phyloP scores from a whole-genome alignment of 1,140 invertebrate species.

The Sesamia nonagrioides region DNA sequence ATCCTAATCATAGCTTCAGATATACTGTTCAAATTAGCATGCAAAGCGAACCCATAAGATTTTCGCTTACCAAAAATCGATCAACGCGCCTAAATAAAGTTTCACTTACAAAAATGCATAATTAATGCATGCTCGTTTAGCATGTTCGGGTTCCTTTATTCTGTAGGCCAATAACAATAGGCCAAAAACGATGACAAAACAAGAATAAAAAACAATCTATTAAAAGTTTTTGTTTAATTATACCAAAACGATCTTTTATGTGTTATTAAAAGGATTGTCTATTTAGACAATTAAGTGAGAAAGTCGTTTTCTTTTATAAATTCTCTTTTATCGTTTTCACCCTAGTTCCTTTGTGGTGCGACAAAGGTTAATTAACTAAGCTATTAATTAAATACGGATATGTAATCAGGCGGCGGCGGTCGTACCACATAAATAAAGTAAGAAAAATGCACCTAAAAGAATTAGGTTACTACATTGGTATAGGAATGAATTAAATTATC shows the following conservation, averaged over 20 bases:
- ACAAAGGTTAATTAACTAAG: constrained; percentile 10
- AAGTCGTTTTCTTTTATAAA: not conserved
- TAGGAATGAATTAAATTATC: not conserved
- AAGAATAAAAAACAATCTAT: too few species aligned
- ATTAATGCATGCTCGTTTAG: too few species aligned
- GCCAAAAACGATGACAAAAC: too few species aligned
- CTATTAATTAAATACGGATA: constrained; percentile 9
- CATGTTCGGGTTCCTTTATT: too few species aligned
- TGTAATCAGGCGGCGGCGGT: not conserved
- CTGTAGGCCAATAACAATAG: too few species aligned
- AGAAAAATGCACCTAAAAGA: not conserved
- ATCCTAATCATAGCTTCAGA: too few species aligned
- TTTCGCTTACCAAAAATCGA: too few species aligned
- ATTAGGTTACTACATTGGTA: not conserved
- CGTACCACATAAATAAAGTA: not conserved
- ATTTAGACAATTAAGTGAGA: constrained; percentile 4
- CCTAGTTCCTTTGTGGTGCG: not conserved
- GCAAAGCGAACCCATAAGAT: too few species aligned
- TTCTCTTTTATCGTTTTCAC: not conserved
- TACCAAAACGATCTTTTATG: not conserved
- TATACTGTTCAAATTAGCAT: too few species aligned
- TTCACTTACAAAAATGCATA: too few species aligned
- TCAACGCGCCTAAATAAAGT: too few species aligned
- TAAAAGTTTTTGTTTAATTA: not conserved
- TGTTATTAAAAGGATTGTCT: not conserved